A percentile compares a stretch with the other conserved stretches of the same genome.
Conservation (phyloP, 2,888 invertebrate species). For the Drosophila buzzatii region DNA sequence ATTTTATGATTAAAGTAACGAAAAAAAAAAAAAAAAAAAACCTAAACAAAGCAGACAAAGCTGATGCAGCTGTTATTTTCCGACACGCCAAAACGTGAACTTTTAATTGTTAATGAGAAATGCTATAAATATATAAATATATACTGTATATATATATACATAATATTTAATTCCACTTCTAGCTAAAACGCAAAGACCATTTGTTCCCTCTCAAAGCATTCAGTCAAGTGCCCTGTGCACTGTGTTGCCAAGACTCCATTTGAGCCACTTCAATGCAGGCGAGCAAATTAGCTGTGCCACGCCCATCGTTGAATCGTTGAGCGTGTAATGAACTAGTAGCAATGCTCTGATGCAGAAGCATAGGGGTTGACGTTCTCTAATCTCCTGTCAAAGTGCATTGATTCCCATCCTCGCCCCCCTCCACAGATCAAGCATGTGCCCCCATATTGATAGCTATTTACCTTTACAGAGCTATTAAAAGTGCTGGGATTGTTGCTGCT, state of each 20-base stretch:
- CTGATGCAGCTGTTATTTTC: conserved; percentile 12
- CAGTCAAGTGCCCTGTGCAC: neutral
- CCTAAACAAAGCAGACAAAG: conserved; percentile 14
- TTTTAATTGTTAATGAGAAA: conserved; percentile 6
- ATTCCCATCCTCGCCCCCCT: too few species aligned
- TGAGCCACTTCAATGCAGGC: neutral
- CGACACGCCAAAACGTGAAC: conserved; percentile 4
- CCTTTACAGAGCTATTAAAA: neutral
- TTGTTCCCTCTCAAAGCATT: neutral
- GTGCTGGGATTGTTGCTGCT: neutral
- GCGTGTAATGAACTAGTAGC: conserved; percentile 2
- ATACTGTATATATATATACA: neutral
- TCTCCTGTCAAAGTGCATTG: conserved; percentile 13
- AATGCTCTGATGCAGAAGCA: conserved; percentile 4
- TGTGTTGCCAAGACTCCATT: neutral
- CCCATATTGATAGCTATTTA: neutral
- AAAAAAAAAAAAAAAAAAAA: conserved; percentile 1
- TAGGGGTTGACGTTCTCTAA: neutral
- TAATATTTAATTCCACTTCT: neutral
- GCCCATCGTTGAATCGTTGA: neutral
- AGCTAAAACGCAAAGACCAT: neutral
- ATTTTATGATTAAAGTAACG: conserved; percentile 11
- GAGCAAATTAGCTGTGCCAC: conserved; percentile 1
- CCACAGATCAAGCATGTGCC: conserved; percentile 16
- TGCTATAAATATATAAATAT: neutral